Evolutionary conservation across 2,113 vertebrate genomes (phyloP), one percentile per base, ranked within the genome.

Genomic region (Lophotis ruficrista): DNA sequence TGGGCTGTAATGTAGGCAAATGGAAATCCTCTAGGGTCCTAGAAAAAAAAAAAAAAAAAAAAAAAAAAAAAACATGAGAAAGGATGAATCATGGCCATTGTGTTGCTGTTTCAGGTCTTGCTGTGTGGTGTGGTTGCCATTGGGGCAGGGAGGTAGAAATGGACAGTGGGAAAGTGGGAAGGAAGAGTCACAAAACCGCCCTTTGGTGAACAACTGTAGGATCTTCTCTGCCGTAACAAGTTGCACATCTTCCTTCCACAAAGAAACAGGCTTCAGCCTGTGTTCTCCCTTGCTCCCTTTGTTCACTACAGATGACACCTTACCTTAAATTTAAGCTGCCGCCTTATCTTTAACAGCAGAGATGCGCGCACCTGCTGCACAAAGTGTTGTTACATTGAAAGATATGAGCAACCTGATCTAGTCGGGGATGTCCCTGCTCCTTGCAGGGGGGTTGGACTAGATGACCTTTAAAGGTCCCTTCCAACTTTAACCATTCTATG

Each of bases 351-450:
- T 30, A 51, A 15, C 23, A 70, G 56, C 56, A 58, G 5, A 53
- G 37, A n/a, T 0, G 0, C 33, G 0, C 33, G 18, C 1, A 0
- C 16, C 30, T 28, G 37, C n/a, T 83, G 58, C 54, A 38, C n/a
- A 33, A 48, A 33, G 10, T 12, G 19, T 31, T 3, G 0, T 31
- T 10, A 31, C 9, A 4, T 6, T 19, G 30, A 83, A 47, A 18
- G 33, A 43, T n/a, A n/a, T n/a, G n/a, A n/a, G n/a, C n/a, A n/a
- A n/a, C n/a, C n/a, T n/a, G n/a, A n/a, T n/a, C n/a, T n/a, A n/a
- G n/a, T n/a, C n/a, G n/a, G n/a, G n/a, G n/a, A n/a, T n/a, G n/a
- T n/a, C n/a, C n/a, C n/a, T n/a, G n/a, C n/a, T n/a, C n/a, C n/a
- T n/a, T n/a, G n/a, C n/a, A n/a, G n/a, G n/a, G n/a, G n/a, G n/a